These are phyloP conservation scores for Ophiothrix spiculata DNA, from an alignment of 35 echinoderm and acorn worm genomes.

Conservation along the genomic window DNA sequence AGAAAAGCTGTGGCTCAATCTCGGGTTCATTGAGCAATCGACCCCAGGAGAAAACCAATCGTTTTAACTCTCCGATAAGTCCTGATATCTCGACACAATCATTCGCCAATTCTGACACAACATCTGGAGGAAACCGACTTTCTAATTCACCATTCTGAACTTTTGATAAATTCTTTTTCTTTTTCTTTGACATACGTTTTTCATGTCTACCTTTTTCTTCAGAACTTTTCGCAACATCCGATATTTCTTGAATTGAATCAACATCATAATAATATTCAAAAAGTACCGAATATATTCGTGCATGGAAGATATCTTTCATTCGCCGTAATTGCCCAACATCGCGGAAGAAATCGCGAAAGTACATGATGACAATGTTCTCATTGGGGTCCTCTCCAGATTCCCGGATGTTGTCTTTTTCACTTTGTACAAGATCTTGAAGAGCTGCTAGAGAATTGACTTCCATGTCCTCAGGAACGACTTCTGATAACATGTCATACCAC, in stretches of 20 bases:
- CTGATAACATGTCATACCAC: slow-evolving; percentile 39
- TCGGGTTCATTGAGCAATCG: slow-evolving; percentile 48
- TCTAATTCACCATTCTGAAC: slow-evolving; percentile 1
- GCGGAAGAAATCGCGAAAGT: slow-evolving; percentile 23
- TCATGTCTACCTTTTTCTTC: neutral
- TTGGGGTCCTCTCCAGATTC: neutral
- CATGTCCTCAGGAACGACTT: slow-evolving; percentile 45
- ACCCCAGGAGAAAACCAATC: slow-evolving; percentile 47
- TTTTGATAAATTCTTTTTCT: neutral
- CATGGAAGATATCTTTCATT: slow-evolving; percentile 52
- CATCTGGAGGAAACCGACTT: slow-evolving; percentile 19
- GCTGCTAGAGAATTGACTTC: neutral
- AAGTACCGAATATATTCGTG: slow-evolving; percentile 62
- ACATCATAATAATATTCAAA: slow-evolving; percentile 82
- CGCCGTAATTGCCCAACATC: slow-evolving; percentile 50
- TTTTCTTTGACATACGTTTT: neutral
- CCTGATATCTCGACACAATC: slow-evolving; percentile 58
- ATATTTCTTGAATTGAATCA: slow-evolving; percentile 17
- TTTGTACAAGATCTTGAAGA: neutral
- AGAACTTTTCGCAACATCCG: neutral
- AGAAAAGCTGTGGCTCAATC: slow-evolving; percentile 51
- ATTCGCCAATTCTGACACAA: slow-evolving; percentile 32
- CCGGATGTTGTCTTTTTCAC: neutral
- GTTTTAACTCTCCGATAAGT: slow-evolving; percentile 49
- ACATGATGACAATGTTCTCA: neutral